A percentile compares a stretch with the other conserved stretches of the same genome.
Conservation (phyloP, 30 jellyfish, hydroid and myxozoan species). For the Chrysaora quinquecirrha region DNA sequence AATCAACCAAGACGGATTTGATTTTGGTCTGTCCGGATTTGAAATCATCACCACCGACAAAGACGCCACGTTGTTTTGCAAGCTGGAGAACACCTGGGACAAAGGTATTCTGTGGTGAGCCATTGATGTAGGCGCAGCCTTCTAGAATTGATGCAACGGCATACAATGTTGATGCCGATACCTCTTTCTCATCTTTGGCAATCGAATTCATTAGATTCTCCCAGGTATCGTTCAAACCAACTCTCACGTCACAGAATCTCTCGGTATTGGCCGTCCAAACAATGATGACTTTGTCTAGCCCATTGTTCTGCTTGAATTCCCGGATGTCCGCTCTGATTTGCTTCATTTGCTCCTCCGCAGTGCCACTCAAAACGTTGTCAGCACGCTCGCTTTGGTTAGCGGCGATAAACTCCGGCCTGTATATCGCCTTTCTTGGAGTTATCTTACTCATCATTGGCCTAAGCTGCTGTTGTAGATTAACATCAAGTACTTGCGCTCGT, state of each 20-base stretch:
- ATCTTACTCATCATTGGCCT: constrained; percentile 88
- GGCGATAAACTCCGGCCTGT: constrained; percentile 90
- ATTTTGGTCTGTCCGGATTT: constrained; percentile 98
- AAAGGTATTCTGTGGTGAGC: constrained; percentile 98
- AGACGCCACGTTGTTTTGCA: constrained; percentile 84
- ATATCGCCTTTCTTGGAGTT: constrained; percentile 90
- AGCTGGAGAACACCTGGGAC: constrained; percentile 95
- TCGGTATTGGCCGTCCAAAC: constrained; percentile 99
- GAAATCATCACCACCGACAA: constrained; percentile 98
- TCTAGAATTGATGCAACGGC: constrained; percentile 96
- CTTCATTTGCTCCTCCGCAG: constrained; percentile 85
- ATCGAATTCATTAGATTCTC: constrained; percentile 74
- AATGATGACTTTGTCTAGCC: constrained; percentile 90
- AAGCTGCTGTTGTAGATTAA: constrained; percentile 74
- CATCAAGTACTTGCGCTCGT: constrained; percentile 94
- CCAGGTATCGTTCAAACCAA: constrained; percentile 82
- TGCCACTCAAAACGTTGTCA: constrained; percentile 85
- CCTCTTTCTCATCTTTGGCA: constrained; percentile 77
- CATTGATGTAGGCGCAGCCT: constrained; percentile 96
- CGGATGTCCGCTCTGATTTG: constrained; percentile 83
- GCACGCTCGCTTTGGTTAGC: constrained; percentile 97
- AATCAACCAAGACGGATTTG: constrained; percentile 96
- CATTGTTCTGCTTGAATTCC: constrained; percentile 79
- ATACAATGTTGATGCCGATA: constrained; percentile 89
- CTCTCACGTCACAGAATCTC: constrained; percentile 86